Evolutionary conservation across 2,888 invertebrate genomes (phyloP).

Genomic region (Lasioglossum malachurum): DNA sequence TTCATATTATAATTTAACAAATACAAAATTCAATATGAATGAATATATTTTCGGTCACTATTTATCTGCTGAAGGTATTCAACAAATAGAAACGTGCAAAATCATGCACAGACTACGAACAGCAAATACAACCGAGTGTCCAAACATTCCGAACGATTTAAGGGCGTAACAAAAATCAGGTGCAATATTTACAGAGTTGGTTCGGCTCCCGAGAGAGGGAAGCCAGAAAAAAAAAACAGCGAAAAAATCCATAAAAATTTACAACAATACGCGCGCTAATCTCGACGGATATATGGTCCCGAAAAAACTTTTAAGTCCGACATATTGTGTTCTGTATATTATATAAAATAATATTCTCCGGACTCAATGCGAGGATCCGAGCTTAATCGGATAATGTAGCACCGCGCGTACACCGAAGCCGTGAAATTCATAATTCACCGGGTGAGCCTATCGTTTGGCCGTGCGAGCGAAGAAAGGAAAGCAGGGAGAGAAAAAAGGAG

Average conservation of each 20-base stretch:
- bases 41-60: not conserved
- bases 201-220: not conserved
- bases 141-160: not conserved
- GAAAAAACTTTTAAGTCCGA: not conserved
- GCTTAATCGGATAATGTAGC: constrained; percentile 49
- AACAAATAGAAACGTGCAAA: not conserved
- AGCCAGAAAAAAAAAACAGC: not conserved
- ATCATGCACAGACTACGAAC: not conserved
- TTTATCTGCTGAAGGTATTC: not conserved
- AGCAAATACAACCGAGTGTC: not conserved
- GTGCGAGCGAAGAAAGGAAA: not conserved
- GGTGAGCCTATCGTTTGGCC: constrained; percentile 28
- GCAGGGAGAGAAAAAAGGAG: not conserved
- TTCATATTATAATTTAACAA: not conserved
- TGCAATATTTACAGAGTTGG: not conserved
- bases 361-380: constrained; percentile 23
- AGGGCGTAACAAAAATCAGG: not conserved
- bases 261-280: not conserved
- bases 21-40: not conserved
- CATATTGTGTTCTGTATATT: not conserved
- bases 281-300: not conserved
- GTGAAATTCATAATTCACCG: constrained; percentile 38
- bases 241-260: not conserved
- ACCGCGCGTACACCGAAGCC: constrained; percentile 15
- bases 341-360: constrained; percentile 4